Evolutionary conservation across 2,888 invertebrate species (phyloP).

Genomic region (Latrodectus hesperus): DNA sequence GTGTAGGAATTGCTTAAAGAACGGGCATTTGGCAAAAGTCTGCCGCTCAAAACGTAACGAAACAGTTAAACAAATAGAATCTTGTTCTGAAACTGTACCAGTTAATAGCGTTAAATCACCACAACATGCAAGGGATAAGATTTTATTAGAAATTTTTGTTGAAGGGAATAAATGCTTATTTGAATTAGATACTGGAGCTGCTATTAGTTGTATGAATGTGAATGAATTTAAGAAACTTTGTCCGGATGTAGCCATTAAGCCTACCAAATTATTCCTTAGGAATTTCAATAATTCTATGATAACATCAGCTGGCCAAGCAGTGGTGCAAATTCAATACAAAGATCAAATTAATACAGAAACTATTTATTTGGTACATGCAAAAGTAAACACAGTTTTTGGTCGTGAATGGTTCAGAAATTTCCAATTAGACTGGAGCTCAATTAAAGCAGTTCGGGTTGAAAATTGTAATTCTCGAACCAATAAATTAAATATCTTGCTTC

Average conservation of each 20-base stretch:
- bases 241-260: too few relatives aligned
- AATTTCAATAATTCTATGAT: slow-evolving; percentile 15
- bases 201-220: slow-evolving; percentile 14
- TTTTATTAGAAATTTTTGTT: slow-evolving; percentile 15
- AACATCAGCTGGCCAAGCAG: slow-evolving; percentile 17
- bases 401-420: slow-evolving; percentile 20
- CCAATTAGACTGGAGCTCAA: slow-evolving; percentile 14
- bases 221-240: too few relatives aligned
- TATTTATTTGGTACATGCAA: slow-evolving; percentile 13
- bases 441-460: slow-evolving; percentile 12
- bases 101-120: slow-evolving; percentile 17
- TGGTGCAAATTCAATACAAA: slow-evolving; percentile 12
- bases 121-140: slow-evolving; percentile 11
- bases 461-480: slow-evolving; percentile 14
- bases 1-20: slow-evolving; percentile 17
- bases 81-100: slow-evolving; percentile 17
- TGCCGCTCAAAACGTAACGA: slow-evolving; percentile 10
- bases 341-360: slow-evolving; percentile 11
- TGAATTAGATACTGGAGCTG: slow-evolving; percentile 17
- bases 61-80: slow-evolving; percentile 16
- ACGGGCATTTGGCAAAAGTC: slow-evolving; percentile 12
- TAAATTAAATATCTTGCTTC: slow-evolving; percentile 15
- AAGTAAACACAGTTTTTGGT: slow-evolving; percentile 19
- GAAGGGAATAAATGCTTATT: slow-evolving; percentile 15
- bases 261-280: too few relatives aligned